Percentiles rank a stretch among this genome's conserved stretches.
phyloP scores from a whole-genome alignment of 2,113 vertebrate genomes.

The Atherinomorus stipes region DNA sequence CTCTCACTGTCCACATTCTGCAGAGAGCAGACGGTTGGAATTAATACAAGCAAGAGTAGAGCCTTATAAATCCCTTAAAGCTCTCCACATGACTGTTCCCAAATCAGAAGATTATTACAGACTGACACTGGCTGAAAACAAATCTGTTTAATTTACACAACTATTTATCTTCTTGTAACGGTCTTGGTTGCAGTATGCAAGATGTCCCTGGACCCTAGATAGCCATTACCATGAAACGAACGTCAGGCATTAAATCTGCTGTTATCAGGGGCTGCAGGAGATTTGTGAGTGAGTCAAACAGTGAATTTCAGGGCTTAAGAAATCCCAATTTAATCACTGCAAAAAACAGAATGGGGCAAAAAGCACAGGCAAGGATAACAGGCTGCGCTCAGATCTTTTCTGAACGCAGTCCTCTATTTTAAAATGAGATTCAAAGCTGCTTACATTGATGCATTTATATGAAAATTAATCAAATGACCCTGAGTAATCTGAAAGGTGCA shows the following conservation, averaged over 20 bases:
- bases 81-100: conserved; percentile 48
- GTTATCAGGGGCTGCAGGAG: background rate
- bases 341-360: background rate
- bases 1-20: conserved; percentile 34
- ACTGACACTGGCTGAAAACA: conserved; percentile 49
- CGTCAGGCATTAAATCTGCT: conserved; percentile 14
- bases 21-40: conserved; percentile 45
- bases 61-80: conserved; percentile 70
- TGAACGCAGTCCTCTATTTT: background rate
- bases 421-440: background rate
- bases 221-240: conserved; percentile 15
- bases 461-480: background rate
- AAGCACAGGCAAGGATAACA: background rate
- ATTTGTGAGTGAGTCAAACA: conserved; percentile 25
- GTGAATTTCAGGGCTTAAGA: conserved; percentile 6
- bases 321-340: accelerated
- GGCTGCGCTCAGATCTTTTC: background rate
- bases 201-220: background rate
- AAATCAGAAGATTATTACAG: conserved; percentile 67
- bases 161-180: background rate
- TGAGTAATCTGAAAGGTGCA: background rate
- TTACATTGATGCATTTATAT: background rate
- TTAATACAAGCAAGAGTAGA: conserved; percentile 57
- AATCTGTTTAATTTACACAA: conserved; percentile 65
- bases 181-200: conserved; percentile 6